Base-by-base conservation (phyloP, 2,113 vertebrate genomes). In the Cyanoderma ruficeps region DNA sequence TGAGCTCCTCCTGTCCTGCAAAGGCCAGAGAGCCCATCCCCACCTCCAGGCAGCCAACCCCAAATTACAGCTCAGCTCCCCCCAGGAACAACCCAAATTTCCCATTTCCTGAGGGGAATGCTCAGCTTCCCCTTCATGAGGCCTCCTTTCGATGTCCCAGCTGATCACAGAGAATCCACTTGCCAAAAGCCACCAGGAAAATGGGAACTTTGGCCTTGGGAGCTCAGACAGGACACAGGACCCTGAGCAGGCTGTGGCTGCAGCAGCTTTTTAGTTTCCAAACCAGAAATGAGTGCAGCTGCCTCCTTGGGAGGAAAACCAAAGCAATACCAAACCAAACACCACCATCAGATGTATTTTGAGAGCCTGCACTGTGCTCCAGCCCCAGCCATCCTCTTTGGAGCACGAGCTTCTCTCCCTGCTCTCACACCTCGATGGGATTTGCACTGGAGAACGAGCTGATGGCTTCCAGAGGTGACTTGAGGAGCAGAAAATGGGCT, bases 291-390 rank as follows among this genome's bases (percentile, higher is more conserved):
- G 19, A 88, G 71, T 0, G 0, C 68, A 78, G 71, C 55, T 60
- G 67, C 75, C 72, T 82, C 49, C 44, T 65, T 57, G 46, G 39
- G 63, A 72, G 46, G 74, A 60, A 89, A 92, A 79, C 30, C 70
- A 49, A 65, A 67, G 64, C 83, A 80, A 33, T 12, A n/a, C 28
- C 46, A 50, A 56, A 17, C 15, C 5, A 33, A 79, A 31, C 6
- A 1, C 21, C 74, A 41, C n/a, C 2, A 0, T 6, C 3, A 2
- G 67, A 20, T 0, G 1, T 5, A 18, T 37, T 77, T 3, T n/a
- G 24, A 76, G 70, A 21, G 17, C 21, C 70, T 50, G 53, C 41
- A 39, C 9, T 0, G 3, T 0, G 0, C 56, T 63, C 61, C 82
- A 85, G 55, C 15, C 49, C 1, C 5, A 67, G 44, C 16, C 5